Conservation (phyloP, 2,888 invertebrate genomes). For the Phragmatobia fuliginosa region DNA sequence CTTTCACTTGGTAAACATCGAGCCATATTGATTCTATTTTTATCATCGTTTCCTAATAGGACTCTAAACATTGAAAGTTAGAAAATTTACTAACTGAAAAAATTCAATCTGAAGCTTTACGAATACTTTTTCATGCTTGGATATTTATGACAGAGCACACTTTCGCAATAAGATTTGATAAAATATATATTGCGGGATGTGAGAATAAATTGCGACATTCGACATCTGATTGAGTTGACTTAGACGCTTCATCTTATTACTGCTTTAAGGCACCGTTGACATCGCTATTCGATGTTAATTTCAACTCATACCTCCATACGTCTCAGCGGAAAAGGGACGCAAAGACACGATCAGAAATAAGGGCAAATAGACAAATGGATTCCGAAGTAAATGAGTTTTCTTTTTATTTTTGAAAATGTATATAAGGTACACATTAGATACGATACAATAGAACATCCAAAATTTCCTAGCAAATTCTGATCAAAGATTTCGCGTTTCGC, state of each 20-base stretch:
- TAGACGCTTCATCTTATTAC: not conserved
- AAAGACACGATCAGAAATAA: not conserved
- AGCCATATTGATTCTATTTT: not conserved
- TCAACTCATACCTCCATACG: not conserved
- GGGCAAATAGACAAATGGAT: too few species aligned
- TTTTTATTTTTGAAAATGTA: too few species aligned
- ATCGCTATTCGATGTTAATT: not conserved
- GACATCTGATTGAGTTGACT: not conserved
- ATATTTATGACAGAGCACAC: not conserved
- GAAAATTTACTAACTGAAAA: too few species aligned
- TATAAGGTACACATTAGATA: too few species aligned
- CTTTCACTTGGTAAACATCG: not conserved
- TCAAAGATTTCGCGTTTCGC: too few species aligned
- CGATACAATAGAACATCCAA: too few species aligned
- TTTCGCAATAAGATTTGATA: not conserved
- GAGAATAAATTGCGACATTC: not conserved
- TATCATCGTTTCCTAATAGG: not conserved
- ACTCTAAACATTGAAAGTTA: too few species aligned
- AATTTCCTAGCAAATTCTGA: too few species aligned
- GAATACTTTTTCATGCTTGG: not conserved
- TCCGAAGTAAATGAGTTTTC: too few species aligned
- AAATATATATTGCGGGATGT: not conserved
- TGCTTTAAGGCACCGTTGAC: not conserved
- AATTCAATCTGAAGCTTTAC: not conserved
- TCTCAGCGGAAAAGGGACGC: not conserved